These are phyloP conservation scores for Lamprologus callipterus DNA, from an alignment of 2,113 vertebrate genomes.

Conservation along the genomic window DNA sequence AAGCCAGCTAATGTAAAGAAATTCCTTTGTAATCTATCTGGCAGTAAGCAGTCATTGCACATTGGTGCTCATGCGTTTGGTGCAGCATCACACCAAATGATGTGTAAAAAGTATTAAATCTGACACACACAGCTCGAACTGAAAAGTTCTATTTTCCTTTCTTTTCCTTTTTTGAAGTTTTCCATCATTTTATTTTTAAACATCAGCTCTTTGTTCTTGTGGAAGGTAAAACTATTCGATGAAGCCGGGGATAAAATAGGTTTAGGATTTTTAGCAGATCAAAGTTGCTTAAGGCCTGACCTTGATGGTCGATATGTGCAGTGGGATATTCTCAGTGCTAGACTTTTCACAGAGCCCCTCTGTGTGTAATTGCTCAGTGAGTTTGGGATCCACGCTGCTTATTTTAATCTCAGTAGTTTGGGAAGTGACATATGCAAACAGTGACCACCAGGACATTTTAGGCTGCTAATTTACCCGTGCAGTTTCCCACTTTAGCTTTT, in stretches of 20 bases:
- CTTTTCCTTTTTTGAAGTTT: background rate
- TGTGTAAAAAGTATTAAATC: background rate
- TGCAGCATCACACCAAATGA: background rate
- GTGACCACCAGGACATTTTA: background rate
- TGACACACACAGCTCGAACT: background rate
- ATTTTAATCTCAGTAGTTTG: background rate
- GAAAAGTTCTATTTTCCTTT: background rate
- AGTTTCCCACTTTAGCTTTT: background rate
- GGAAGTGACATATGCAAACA: background rate
- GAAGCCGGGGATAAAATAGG: background rate
- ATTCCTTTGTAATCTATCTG: background rate
- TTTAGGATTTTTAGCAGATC: background rate
- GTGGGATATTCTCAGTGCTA: background rate
- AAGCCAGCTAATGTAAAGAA: background rate
- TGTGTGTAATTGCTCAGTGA: background rate
- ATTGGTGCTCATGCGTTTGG: background rate
- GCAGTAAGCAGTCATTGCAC: background rate
- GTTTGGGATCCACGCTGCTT: background rate
- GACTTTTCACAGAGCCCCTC: background rate
- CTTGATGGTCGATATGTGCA: background rate
- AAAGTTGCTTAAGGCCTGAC: background rate
- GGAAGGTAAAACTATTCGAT: background rate
- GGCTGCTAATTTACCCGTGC: background rate
- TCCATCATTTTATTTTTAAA: background rate
- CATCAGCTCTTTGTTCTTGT: fast-evolving